Base-by-base conservation (phyloP, 2,888 invertebrate species). In the Morpho deidamia region DNA sequence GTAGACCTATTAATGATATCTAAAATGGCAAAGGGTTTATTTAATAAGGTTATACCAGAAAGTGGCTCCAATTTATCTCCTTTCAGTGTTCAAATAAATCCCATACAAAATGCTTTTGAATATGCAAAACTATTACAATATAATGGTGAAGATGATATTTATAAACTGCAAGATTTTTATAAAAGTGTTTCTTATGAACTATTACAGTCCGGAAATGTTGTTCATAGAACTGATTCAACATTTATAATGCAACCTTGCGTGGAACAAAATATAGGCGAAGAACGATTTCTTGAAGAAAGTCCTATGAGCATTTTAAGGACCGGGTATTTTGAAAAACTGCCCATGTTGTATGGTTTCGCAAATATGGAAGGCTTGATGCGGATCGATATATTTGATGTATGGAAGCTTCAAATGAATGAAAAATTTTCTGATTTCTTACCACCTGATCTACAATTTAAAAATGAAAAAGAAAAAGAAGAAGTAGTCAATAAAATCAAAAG, bases 391-490 rank as follows among this genome's bases (percentile, higher is more conserved):
- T 79, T 76, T 51, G 67, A 74, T 3, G 1, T 32, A 0, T 76
- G 73, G 72, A 72, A 63, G 44, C 51, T 54, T 34, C 43, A 41
- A 51, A 81, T 84, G 79, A 77, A 78, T 63, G 56, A 66, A 11
- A 74, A 72, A 0, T 83, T 83, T 67, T 69, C 76, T 0, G 72
- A 79, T 11, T 83, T 78, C 51, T 43, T 83, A n/a, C 81, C 83
- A 1, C 55, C 57, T 35, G 74, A 80, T 49, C 60, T 82, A 4
- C 51, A 67, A 11, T 81, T 82, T 59, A 52, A 69, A 11, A 65
- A 53, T 43, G 58, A 71, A 0, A 56, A 61, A 2, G 65, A 77
- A 56, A 76, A 65, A 58, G 65, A 74, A 56, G 11, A 61, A 43
- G 68, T 81, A 0, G 70, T 71, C 0, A 48, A 64, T 10, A 12